phyloP scores from a whole-genome alignment of 2,113 vertebrate species.

The Puntigrus tetrazona region DNA sequence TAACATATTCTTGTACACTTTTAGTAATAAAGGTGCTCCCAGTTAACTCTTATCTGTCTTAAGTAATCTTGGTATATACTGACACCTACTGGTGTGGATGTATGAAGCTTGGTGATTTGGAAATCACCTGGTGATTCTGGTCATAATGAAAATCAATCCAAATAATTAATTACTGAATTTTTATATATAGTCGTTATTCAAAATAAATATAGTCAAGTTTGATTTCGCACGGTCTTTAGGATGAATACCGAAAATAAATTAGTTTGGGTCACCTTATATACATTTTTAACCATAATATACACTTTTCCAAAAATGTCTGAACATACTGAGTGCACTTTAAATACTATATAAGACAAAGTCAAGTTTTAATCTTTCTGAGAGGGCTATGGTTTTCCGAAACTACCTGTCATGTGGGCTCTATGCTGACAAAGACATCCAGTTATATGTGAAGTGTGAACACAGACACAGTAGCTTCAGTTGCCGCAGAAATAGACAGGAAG shows the following conservation, averaged over 20 bases:
- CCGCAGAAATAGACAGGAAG: neutral
- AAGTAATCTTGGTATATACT: neutral
- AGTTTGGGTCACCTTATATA: too few species aligned
- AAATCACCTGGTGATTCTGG: too few species aligned
- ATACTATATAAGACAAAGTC: neutral
- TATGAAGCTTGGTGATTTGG: neutral
- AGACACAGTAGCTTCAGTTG: neutral
- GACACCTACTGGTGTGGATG: neutral
- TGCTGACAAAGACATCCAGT: neutral
- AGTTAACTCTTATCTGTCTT: neutral
- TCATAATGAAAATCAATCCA: neutral
- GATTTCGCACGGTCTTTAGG: too few species aligned
- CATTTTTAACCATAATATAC: too few species aligned
- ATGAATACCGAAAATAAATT: too few species aligned
- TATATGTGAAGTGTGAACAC: neutral
- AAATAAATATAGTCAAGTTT: too few species aligned
- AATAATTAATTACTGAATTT: too few species aligned
- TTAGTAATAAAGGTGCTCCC: neutral
- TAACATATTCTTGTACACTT: neutral
- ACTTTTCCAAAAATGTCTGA: too few species aligned
- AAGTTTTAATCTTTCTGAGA: neutral
- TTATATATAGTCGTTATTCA: too few species aligned
- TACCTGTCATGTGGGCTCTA: neutral
- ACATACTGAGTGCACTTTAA: neutral
- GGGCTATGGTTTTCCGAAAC: neutral